Conservation (phyloP, 2,888 invertebrate species). For the Scaptodrosophila latifasciaeformis region DNA sequence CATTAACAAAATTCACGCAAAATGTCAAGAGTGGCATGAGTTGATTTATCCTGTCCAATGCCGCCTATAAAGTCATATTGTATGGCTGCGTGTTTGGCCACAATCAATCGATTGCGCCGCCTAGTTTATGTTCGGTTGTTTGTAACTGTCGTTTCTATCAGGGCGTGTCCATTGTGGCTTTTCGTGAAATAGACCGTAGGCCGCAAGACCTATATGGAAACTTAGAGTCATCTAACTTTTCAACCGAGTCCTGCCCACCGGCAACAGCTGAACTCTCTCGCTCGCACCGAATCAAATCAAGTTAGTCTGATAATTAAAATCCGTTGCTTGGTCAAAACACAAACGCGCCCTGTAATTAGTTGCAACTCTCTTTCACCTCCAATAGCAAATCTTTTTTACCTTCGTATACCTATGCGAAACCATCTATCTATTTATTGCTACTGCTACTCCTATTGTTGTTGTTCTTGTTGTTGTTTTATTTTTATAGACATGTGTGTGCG, state of each 20-base stretch:
- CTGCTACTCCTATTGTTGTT: too few species aligned
- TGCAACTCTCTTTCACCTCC: constrained; percentile 27
- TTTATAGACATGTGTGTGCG: constrained; percentile 65
- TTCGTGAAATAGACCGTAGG: too few species aligned
- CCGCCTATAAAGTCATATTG: constrained; percentile 9
- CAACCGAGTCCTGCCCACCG: constrained; percentile 19
- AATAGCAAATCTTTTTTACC: too few species aligned
- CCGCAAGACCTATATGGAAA: constrained; percentile 20
- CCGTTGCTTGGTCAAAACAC: constrained; percentile 28
- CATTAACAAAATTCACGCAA: constrained; percentile 67
- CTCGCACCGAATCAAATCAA: constrained; percentile 4
- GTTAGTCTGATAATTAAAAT: constrained; percentile 52
- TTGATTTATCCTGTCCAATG: constrained; percentile 67
- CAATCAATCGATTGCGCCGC: constrained; percentile 62
- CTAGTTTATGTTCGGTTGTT: constrained; percentile 41
- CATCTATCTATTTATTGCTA: not conserved
- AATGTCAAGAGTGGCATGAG: constrained; percentile 53
- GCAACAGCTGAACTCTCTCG: constrained; percentile 54
- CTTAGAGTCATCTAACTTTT: not conserved
- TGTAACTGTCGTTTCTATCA: constrained; percentile 59
- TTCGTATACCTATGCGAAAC: too few species aligned
- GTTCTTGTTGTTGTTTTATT: constrained; percentile 32
- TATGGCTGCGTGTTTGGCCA: constrained; percentile 62
- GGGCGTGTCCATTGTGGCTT: constrained; percentile 58
- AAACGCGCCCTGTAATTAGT: constrained; percentile 66